Evolutionary conservation across 1,140 invertebrate genomes (phyloP).

Genomic region (Thaumetopoea pityocampa): DNA sequence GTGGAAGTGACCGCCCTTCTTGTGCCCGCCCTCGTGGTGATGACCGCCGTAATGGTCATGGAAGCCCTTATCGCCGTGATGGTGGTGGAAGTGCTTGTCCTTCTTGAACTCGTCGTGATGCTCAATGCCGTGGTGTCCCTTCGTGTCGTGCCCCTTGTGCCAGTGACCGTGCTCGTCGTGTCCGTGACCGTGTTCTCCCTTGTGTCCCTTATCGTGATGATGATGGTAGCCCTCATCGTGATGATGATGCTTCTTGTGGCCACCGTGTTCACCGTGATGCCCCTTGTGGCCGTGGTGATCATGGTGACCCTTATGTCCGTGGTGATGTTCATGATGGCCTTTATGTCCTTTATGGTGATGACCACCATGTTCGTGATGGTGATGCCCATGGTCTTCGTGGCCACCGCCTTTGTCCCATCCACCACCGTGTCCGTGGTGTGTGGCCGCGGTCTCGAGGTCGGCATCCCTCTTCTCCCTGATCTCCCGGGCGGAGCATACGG

Average conservation of each 20-base stretch:
- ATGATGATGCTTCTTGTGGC: constrained; percentile 84
- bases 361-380: constrained; percentile 75
- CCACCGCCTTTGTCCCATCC: constrained; percentile 73
- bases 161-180: constrained; percentile 79
- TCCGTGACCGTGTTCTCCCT: constrained; percentile 81
- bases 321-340: constrained; percentile 76
- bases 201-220: constrained; percentile 82
- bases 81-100: constrained; percentile 82
- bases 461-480: constrained; percentile 63
- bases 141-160: constrained; percentile 86
- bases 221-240: constrained; percentile 79
- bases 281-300: constrained; percentile 82
- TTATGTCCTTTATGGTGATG: constrained; percentile 79
- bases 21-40: constrained; percentile 80
- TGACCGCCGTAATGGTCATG: constrained; percentile 79
- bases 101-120: constrained; percentile 79
- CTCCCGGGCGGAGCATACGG: constrained; percentile 38
- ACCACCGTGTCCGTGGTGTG: constrained; percentile 50
- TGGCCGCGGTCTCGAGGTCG: constrained; percentile 75
- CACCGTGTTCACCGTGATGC: constrained; percentile 83
- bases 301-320: constrained; percentile 82
- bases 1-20: constrained; percentile 81
- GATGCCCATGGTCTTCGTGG: constrained; percentile 72
- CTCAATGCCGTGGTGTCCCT: constrained; percentile 85
- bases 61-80: constrained; percentile 84